These are phyloP conservation scores for Geotrypetes seraphini DNA, from an alignment of 2,797 vertebrate species.

Conservation along the genomic window DNA sequence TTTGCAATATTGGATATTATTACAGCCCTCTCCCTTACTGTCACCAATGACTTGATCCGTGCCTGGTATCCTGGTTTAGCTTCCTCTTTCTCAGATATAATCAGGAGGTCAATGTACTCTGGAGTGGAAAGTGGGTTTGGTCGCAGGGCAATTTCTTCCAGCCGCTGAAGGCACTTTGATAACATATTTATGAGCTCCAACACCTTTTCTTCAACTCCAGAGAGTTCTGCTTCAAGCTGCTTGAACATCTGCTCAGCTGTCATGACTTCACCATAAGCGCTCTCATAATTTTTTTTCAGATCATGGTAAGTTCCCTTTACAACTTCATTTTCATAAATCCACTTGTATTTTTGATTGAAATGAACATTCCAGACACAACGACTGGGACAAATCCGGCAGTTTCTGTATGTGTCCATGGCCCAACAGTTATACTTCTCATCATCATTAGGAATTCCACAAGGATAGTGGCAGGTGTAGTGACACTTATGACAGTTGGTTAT, in stretches of 20 bases:
- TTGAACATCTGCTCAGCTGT: not conserved
- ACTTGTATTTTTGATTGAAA: conserved; percentile 11
- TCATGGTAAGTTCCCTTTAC: conserved; percentile 6
- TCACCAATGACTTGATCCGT: conserved; percentile 5
- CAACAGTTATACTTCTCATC: not conserved
- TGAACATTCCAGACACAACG: conserved; percentile 17
- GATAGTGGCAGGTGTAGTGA: not conserved
- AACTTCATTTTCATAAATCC: not conserved
- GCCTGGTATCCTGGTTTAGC: not conserved
- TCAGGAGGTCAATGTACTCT: conserved; percentile 26
- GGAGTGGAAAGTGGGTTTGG: conserved; percentile 16
- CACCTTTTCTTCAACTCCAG: not conserved
- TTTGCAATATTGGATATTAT: conserved; percentile 24
- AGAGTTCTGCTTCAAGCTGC: fast-evolving
- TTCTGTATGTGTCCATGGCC: not conserved
- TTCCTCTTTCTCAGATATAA: conserved; percentile 18
- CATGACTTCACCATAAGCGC: not conserved
- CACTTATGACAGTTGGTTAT: not conserved
- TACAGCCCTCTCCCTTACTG: conserved; percentile 10
- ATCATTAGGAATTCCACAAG: not conserved
- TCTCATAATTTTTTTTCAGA: conserved; percentile 11
- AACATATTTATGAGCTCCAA: not conserved
- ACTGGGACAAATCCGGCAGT: not conserved
- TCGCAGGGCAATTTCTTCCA: conserved; percentile 23
- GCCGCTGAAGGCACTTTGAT: not conserved